Evolutionary conservation across 2,797 vertebrate genomes (phyloP), one percentile per base, ranked within the genome.

Genomic region (Pangasius larnaudii): DNA sequence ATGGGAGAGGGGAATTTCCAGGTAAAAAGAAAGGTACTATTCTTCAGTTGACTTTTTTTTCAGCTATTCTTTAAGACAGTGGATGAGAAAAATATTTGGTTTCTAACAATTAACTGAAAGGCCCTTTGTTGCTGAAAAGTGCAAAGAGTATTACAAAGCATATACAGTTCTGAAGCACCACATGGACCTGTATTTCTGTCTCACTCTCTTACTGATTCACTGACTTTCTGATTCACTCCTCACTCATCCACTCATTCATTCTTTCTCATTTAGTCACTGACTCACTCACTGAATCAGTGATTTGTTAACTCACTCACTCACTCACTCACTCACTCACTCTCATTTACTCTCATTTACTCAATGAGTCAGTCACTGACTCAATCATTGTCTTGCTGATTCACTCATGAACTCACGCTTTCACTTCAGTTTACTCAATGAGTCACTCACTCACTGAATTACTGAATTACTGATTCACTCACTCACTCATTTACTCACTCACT

Each of bases 1-100:
- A 75, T 72, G 81, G 80, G 88, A 86, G 85, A 89, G 67, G 65
- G 89, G 87, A 94, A 89, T 59, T 88, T 87, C 30, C 63, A 74
- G 80, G 80, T 18, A n/a, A 46, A 65, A 83, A 42, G 8, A 46
- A 49, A 63, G 27, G 58, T 61, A n/a, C 3, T 46, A 42, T 83
- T 24, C 33, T 80, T 80, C 30, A 58, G 13, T 5, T 56, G 42
- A 51, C 46, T 49, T n/a, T 72, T 72, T 49, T 16, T 14, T 51
- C 46, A 16, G 22, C 9, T 78, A 33, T 22, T 36, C 30, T 36
- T 9, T 58, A 5, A 39, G 78, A 65, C 59, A 83, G 59, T 46
- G 39, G 39, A 30, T 61, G 27, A 30, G 8, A 19, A 42, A 82
- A 42, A 24, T 24, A n/a, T 51, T 75, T n/a, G 2, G 2, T 2